phyloP scores from a whole-genome alignment of 2,888 invertebrate genomes.

The Rotaria socialis region DNA sequence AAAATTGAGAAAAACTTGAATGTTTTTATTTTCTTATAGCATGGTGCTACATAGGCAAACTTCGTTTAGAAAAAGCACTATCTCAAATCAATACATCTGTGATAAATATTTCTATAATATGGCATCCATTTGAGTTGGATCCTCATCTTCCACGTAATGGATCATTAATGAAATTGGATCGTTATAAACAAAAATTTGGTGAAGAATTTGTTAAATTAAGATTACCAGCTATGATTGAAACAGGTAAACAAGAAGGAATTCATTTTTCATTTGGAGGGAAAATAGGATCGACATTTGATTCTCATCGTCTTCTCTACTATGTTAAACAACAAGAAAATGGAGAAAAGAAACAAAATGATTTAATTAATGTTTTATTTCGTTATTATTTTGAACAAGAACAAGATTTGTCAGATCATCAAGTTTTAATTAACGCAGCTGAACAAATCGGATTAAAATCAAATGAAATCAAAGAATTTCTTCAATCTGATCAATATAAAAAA shows the following conservation, averaged over 20 bases:
- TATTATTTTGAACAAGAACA: slow-evolving; percentile 23
- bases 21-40: background rate
- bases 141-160: background rate
- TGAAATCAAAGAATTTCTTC: background rate
- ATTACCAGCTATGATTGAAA: background rate
- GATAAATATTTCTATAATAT: background rate
- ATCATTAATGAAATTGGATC: background rate
- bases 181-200: slow-evolving; percentile 35
- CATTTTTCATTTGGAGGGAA: slow-evolving; percentile 17
- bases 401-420: background rate
- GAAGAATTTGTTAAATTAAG: background rate
- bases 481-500: slow-evolving; percentile 7
- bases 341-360: slow-evolving; percentile 11
- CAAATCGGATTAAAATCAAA: background rate
- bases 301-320: slow-evolving; percentile 34
- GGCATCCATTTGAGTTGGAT: slow-evolving; percentile 30
- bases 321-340: slow-evolving; percentile 33
- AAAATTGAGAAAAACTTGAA: background rate
- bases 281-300: slow-evolving; percentile 27
- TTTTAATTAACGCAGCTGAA: background rate
- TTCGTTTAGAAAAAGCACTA: slow-evolving; percentile 22
- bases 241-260: slow-evolving; percentile 29
- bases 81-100: background rate
- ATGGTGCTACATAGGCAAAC: background rate
- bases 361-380: slow-evolving; percentile 18